A percentile compares a stretch with the other conserved stretches of the same genome.
These are phyloP conservation scores for Porites rus DNA, from an alignment of 92 coral and sea anemone genomes.

Conservation along the genomic window DNA sequence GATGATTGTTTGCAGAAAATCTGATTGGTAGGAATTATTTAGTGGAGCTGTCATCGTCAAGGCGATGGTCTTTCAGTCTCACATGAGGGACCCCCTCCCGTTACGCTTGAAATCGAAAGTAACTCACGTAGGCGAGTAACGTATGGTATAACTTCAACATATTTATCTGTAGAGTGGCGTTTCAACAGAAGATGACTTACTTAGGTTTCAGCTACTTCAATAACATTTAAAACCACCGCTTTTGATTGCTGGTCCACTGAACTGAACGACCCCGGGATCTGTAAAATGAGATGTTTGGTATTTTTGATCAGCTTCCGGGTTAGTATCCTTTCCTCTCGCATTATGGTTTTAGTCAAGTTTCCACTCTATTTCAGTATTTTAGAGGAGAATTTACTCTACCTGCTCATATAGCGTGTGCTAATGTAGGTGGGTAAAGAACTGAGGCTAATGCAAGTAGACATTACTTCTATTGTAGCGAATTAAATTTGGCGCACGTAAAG, in stretches of 20 bases:
- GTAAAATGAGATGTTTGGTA: background rate
- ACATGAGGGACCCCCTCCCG: slow-evolving; percentile 2
- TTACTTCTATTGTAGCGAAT: too few relatives aligned
- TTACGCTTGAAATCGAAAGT: slow-evolving; percentile 10
- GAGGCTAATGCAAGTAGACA: too few relatives aligned
- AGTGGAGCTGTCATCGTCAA: too few relatives aligned
- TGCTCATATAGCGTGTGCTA: too few relatives aligned
- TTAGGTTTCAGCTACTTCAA: background rate
- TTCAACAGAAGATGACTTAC: background rate
- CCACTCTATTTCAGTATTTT: too few relatives aligned
- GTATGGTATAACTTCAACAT: background rate
- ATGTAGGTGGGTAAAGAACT: too few relatives aligned
- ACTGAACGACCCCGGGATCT: background rate
- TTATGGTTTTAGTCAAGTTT: background rate
- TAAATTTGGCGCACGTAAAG: too few relatives aligned
- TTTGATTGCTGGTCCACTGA: background rate
- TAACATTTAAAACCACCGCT: background rate
- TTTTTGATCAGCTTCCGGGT: background rate
- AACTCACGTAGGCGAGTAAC: background rate
- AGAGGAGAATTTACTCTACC: too few relatives aligned
- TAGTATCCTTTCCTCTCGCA: background rate
- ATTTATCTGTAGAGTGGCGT: background rate
- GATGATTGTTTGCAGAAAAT: background rate
- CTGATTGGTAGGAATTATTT: background rate
- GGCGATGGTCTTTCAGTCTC: too few relatives aligned